Evolutionary conservation across 2,888 invertebrate genomes (phyloP).

Genomic region (Ommatoiulus sabulosus): DNA sequence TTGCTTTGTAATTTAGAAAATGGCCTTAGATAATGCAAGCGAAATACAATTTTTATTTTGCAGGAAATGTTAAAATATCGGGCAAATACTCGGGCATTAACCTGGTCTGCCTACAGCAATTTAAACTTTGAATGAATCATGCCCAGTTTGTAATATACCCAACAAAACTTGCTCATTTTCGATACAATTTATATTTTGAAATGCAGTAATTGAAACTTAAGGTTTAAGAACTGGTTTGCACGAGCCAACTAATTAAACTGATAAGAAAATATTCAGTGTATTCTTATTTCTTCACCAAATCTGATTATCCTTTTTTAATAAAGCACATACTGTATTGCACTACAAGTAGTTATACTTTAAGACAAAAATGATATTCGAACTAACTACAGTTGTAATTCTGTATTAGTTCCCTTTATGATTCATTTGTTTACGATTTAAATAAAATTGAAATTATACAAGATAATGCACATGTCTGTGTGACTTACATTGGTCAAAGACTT

Average conservation of each 20-base stretch:
- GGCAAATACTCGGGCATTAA: neutral
- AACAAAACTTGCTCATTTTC: neutral
- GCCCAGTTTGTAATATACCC: neutral
- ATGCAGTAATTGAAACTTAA: neutral
- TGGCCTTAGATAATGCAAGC: neutral
- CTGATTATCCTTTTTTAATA: too few species aligned
- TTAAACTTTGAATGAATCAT: neutral
- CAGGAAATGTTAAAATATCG: neutral
- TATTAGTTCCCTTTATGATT: neutral
- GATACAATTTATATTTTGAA: neutral
- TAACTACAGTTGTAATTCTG: too few species aligned
- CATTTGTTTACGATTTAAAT: neutral
- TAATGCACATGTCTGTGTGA: neutral
- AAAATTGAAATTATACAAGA: neutral
- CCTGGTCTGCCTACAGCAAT: neutral
- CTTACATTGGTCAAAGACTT: constrained; percentile 56
- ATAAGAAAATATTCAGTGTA: too few species aligned
- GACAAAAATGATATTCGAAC: too few species aligned
- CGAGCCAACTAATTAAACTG: too few species aligned
- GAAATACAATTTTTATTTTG: neutral
- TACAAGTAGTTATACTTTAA: neutral
- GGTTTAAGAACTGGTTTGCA: too few species aligned
- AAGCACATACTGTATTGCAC: too few species aligned
- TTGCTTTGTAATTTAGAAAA: neutral
- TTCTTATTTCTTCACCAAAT: too few species aligned